Percentiles rank a stretch among this genome's conserved stretches.
Evolutionary conservation across 2,113 vertebrate species (phyloP).

Genomic region (Dendrocopos noguchii): DNA sequence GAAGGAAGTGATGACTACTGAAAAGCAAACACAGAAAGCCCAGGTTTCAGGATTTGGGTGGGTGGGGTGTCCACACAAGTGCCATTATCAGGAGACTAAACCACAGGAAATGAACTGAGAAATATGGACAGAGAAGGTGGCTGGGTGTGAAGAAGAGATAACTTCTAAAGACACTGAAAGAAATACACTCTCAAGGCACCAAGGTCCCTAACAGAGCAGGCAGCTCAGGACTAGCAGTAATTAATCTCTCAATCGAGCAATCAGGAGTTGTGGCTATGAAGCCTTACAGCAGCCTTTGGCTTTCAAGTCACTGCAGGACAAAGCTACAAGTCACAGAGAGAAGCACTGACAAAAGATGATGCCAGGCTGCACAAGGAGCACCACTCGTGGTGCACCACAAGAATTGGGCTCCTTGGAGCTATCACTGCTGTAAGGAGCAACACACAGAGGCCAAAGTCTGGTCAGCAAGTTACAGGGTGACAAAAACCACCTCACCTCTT

Average conservation of each 20-base stretch:
- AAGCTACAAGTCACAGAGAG: background rate
- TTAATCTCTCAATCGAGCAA: rapidly evolving
- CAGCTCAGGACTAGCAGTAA: background rate
- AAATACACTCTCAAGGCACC: no score
- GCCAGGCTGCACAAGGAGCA: background rate
- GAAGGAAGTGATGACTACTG: background rate
- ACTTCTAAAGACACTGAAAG: no score
- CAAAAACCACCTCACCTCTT: background rate
- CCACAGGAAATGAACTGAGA: background rate
- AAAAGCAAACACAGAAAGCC: background rate
- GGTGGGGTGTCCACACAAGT: background rate
- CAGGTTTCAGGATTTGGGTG: background rate
- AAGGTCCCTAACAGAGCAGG: background rate
- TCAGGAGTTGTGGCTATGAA: background rate
- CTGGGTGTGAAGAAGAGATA: background rate
- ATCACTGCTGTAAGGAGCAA: background rate
- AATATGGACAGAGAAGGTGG: background rate
- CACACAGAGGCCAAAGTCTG: background rate
- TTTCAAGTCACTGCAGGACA: background rate
- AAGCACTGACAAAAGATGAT: background rate
- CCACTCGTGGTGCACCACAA: background rate
- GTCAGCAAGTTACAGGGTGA: background rate
- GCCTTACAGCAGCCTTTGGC: background rate
- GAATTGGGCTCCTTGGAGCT: background rate
- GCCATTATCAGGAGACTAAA: background rate